Percentiles rank a stretch among this genome's conserved stretches.
Evolutionary conservation across 2,113 vertebrate species (phyloP).

Genomic region (Cygnus buccinator): DNA sequence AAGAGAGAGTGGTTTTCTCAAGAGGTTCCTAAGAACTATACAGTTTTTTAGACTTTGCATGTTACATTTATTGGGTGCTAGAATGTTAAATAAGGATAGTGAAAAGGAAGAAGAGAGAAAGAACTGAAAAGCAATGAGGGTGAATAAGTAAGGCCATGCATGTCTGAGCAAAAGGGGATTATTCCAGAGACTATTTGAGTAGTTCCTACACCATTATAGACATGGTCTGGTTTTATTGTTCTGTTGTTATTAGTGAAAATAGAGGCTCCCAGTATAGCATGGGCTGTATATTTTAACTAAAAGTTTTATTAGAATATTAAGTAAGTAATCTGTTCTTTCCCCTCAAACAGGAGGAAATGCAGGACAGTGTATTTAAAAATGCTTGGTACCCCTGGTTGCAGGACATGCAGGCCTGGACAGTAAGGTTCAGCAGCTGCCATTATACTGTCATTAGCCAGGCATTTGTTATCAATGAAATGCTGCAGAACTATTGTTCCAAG

Average conservation of each 20-base stretch:
- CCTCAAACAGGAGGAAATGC: not conserved
- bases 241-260: not conserved
- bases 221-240: not conserved
- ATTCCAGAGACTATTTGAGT: not conserved
- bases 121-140: not conserved
- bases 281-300: not conserved
- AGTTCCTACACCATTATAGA: not conserved
- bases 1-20: not conserved
- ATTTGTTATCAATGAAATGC: slow-evolving; percentile 78
- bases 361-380: not conserved
- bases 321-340: not conserved
- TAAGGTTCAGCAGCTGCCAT: slow-evolving; percentile 53
- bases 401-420: not conserved
- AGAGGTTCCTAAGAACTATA: not conserved
- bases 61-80: not conserved
- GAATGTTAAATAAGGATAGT: not conserved
- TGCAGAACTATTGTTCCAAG: slow-evolving; percentile 80
- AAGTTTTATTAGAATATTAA: not conserved
- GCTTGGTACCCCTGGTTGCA: not conserved
- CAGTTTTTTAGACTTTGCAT: not conserved
- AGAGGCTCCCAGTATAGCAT: not conserved
- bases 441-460: slow-evolving; percentile 61
- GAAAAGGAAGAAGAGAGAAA: not conserved
- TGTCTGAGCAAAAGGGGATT: not conserved
- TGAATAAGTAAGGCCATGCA: not conserved